Conservation (phyloP, 2,888 invertebrate genomes). For the Drosophila kokeensis region DNA sequence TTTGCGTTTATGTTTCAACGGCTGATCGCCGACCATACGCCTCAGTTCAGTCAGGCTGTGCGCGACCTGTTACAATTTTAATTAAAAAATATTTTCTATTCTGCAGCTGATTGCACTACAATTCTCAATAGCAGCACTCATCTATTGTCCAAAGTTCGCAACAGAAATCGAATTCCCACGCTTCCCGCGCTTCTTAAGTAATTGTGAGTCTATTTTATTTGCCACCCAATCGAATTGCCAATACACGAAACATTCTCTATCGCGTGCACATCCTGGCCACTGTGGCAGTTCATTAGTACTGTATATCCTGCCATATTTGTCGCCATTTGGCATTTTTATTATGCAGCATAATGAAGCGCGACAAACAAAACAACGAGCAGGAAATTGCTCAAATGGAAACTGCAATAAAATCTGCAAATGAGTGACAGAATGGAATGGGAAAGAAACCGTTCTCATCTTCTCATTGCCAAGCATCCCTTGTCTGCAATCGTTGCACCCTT, state of each 20-base stretch:
- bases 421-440: conserved; percentile 2
- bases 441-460: not conserved
- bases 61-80: conserved; percentile 52
- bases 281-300: conserved; percentile 75
- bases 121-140: conserved; percentile 16
- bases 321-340: conserved; percentile 69
- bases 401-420: conserved; percentile 28
- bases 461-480: conserved; percentile 18
- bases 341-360: conserved; percentile 53
- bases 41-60: not conserved
- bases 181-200: conserved; percentile 12
- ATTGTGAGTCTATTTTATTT: conserved; percentile 1
- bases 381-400: conserved; percentile 19
- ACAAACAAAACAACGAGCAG: conserved; percentile 20
- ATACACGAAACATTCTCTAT: conserved; percentile 27
- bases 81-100: conserved; percentile 49
- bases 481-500: conserved; percentile 19
- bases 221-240: conserved; percentile 36
- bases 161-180: conserved; percentile 49
- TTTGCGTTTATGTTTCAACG: conserved; percentile 24
- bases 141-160: conserved; percentile 40
- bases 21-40: conserved; percentile 26
- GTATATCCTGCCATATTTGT: conserved; percentile 74
- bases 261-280: conserved; percentile 35
- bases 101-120: conserved; percentile 1